phyloP scores from a whole-genome alignment of 2,113 vertebrate genomes.

The Psilopogon haemacephalus region DNA sequence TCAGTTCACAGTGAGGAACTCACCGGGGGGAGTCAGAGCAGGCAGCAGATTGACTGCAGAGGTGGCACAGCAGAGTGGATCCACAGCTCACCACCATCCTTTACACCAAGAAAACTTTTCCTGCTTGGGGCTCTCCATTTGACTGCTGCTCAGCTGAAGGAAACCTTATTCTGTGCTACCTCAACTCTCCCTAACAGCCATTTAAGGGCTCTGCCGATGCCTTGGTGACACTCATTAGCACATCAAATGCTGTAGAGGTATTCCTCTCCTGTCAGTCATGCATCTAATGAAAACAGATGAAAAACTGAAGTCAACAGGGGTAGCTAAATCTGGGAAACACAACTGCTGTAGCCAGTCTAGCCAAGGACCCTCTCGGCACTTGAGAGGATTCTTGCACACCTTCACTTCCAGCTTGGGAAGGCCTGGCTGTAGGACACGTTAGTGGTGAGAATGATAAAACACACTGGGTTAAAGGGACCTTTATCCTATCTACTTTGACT shows the following conservation, averaged over 20 bases:
- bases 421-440: not conserved
- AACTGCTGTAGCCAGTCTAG: not conserved
- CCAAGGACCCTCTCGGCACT: not conserved
- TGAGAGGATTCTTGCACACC: not conserved
- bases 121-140: not conserved
- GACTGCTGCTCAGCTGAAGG: accelerated
- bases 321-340: not conserved
- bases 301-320: not conserved
- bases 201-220: not conserved
- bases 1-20: not conserved
- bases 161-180: accelerated
- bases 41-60: not conserved
- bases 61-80: not conserved
- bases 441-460: too few species aligned
- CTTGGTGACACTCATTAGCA: not conserved
- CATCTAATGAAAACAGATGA: not conserved
- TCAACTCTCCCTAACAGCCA: accelerated
- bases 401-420: not conserved
- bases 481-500: too few species aligned
- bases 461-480: too few species aligned
- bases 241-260: not conserved
- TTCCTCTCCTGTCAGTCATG: not conserved
- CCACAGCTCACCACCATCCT: not conserved
- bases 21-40: not conserved
- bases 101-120: not conserved